These are phyloP conservation scores for Oryctolagus cuniculus DNA, from an alignment of 2,113 vertebrate species.

Conservation along the genomic window mOryCun1.1 NC_091434.1:20798001-20798500, in stretches of 20 bases:
- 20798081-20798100: background rate
- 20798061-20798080: background rate
- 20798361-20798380: constrained; percentile 95
- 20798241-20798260: constrained; percentile 92
- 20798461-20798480: constrained; percentile 94
- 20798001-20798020: too few relatives aligned
- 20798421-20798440: constrained; percentile 92
- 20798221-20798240: constrained; percentile 96
- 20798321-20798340: constrained; percentile 94
- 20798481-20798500: background rate
- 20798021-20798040: too few relatives aligned
- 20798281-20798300: background rate
- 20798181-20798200: constrained; percentile 95
- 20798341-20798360: constrained; percentile 95
- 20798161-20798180: constrained; percentile 85
- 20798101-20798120: constrained; percentile 14
- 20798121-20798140: background rate
- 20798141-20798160: constrained; percentile 61
- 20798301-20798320: background rate
- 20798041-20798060: constrained; percentile 14
- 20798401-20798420: constrained; percentile 94
- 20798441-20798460: constrained; percentile 95
- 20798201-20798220: constrained; percentile 94
- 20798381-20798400: constrained; percentile 97
- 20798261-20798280: background rate